A percentile compares a stretch with the other conserved stretches of the same genome.
Evolutionary conservation across 2,113 vertebrate genomes (phyloP).

Genomic region (Burhinus bistriatus): DNA sequence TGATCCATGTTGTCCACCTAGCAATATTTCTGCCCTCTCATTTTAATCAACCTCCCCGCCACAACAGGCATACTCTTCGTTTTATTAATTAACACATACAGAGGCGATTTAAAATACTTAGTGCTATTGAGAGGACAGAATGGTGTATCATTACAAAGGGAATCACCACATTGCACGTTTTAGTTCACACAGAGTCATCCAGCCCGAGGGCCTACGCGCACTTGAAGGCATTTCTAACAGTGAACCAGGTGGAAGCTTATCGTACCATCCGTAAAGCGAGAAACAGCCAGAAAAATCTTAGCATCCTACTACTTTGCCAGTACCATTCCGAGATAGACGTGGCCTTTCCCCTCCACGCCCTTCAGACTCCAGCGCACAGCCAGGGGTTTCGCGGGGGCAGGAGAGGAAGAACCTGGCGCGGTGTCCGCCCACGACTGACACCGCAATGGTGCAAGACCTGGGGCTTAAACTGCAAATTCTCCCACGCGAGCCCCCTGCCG

Average conservation of each 20-base stretch:
- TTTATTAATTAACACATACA: background rate
- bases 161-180: background rate
- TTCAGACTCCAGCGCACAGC: rapidly evolving
- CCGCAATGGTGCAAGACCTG: background rate
- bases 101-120: background rate
- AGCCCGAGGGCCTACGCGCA: background rate
- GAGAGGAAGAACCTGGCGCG: background rate
- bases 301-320: background rate
- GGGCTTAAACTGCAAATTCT: background rate
- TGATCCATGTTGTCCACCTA: background rate
- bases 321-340: background rate
- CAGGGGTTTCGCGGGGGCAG: background rate
- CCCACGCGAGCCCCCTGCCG: background rate
- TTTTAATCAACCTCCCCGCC: background rate
- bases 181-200: background rate
- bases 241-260: rapidly evolving
- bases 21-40: background rate
- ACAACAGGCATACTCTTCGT: background rate
- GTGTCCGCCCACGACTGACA: rapidly evolving
- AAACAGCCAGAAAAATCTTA: background rate
- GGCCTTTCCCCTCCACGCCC: background rate
- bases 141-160: background rate
- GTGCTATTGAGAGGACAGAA: background rate
- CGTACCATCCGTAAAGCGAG: rapidly evolving
- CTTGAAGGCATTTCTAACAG: background rate